Evolutionary conservation across 2,797 vertebrate genomes (phyloP).

Genomic region (Xenops minutus): DNA sequence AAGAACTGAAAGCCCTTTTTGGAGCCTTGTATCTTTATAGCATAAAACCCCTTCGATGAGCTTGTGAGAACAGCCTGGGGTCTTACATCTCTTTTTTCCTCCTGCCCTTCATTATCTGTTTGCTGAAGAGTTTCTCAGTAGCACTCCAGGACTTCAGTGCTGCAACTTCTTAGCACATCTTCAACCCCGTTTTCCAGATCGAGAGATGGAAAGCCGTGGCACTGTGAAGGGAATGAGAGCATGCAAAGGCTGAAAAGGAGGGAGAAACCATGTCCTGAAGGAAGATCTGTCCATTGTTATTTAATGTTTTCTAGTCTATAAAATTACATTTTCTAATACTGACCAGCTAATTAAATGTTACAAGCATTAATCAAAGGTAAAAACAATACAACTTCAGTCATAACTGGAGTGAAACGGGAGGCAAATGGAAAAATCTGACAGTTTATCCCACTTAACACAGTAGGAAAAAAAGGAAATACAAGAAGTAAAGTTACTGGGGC

Average conservation of each 20-base stretch:
- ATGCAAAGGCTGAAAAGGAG: not conserved
- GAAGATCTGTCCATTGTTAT: not conserved
- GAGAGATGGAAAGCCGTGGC: not conserved
- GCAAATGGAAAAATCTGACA: not conserved
- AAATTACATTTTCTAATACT: not conserved
- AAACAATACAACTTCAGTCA: not conserved
- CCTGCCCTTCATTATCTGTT: rapidly evolving
- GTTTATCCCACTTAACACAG: not conserved
- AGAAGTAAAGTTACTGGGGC: not conserved
- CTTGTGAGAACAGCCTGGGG: not conserved
- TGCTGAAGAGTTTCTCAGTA: not conserved
- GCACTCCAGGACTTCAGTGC: not conserved
- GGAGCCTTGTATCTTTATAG: not conserved
- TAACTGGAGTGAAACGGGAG: not conserved
- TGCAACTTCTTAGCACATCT: not conserved
- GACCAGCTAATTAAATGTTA: not conserved
- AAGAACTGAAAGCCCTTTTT: no score
- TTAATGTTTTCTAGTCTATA: not conserved
- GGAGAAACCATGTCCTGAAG: not conserved
- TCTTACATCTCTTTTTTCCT: not conserved
- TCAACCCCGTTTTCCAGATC: not conserved
- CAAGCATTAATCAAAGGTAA: not conserved
- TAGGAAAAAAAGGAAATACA: not conserved
- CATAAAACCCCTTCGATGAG: not conserved
- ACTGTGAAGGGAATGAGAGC: not conserved